phyloP scores from a whole-genome alignment of 2,113 vertebrate species.

The Sander vitreus region DNA sequence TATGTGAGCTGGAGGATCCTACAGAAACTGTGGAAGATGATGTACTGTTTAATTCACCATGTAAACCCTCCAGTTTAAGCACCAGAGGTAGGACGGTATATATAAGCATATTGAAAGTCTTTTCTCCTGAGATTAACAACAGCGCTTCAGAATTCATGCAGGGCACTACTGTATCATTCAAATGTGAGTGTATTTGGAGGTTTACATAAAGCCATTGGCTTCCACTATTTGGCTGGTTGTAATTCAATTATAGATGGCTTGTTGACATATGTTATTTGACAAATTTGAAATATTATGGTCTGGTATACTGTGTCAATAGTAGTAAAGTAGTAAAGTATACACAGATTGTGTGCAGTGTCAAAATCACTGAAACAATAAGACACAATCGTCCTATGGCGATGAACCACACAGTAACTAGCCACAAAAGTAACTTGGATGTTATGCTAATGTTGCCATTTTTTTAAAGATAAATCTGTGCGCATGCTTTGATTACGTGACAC shows the following conservation, averaged over 20 bases:
- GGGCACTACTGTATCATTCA: not conserved
- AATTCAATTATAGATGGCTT: conserved; percentile 43
- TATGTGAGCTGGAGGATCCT: conserved; percentile 40
- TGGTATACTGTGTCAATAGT: conserved; percentile 8
- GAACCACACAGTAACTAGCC: conserved; percentile 6
- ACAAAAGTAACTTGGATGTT: conserved; percentile 17
- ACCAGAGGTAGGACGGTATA: conserved; percentile 13
- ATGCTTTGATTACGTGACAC: conserved; percentile 55
- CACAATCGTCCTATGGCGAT: not conserved
- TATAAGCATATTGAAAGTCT: conserved; percentile 1
- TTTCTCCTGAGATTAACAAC: conserved; percentile 40
- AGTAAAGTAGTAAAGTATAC: too few species aligned
- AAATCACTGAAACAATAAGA: conserved; percentile 4
- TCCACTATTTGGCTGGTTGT: conserved; percentile 16
- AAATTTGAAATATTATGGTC: conserved; percentile 20
- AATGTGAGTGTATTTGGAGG: not conserved
- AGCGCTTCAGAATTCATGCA: conserved; percentile 24
- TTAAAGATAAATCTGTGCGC: conserved; percentile 31
- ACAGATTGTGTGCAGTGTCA: conserved; percentile 1
- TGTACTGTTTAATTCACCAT: conserved; percentile 46
- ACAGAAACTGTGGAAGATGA: conserved; percentile 45
- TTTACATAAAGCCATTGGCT: conserved; percentile 36
- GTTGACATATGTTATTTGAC: conserved; percentile 41
- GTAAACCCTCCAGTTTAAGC: conserved; percentile 48
- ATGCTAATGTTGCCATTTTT: conserved; percentile 38